These are phyloP conservation scores for Xenopus tropicalis DNA, from an alignment of 2,113 vertebrate genomes.

Conservation along the genomic window DNA sequence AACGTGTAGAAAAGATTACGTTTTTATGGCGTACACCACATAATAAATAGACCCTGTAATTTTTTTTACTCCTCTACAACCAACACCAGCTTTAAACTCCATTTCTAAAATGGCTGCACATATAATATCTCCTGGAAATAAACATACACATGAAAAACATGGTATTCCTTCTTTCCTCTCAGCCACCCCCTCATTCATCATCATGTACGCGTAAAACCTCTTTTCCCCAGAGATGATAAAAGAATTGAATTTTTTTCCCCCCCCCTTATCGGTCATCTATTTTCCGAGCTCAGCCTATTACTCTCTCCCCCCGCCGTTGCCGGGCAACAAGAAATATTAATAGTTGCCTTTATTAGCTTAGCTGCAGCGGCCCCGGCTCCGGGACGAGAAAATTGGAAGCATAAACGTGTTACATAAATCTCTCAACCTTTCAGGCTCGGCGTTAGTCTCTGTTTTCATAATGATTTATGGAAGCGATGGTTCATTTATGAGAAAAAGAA, in stretches of 20 bases:
- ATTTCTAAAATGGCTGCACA: not conserved
- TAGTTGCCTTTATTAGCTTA: constrained; percentile 99
- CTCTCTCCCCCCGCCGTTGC: constrained; percentile 93
- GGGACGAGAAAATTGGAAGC: constrained; percentile 99
- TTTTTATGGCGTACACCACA: too few species aligned
- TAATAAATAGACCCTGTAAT: too few species aligned
- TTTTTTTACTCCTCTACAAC: too few species aligned
- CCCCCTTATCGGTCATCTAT: constrained; percentile 98
- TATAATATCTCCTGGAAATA: not conserved
- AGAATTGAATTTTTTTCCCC: constrained; percentile 96
- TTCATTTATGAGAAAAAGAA: constrained; percentile 98
- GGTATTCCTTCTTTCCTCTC: not conserved
- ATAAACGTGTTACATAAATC: constrained; percentile 99
- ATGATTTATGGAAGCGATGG: constrained; percentile 97
- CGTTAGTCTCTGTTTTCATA: constrained; percentile 98
- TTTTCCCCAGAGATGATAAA: constrained; percentile 98
- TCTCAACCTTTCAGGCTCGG: constrained; percentile 94
- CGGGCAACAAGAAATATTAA: constrained; percentile 99
- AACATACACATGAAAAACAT: constrained; percentile 1
- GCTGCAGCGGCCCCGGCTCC: constrained; percentile 96
- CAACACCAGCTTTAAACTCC: too few species aligned
- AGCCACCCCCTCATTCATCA: constrained; percentile 35
- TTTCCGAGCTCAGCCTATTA: constrained; percentile 99
- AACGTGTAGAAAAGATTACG: too few species aligned
- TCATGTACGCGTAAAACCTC: constrained; percentile 38